Conservation (phyloP, 30 jellyfish, hydroid and myxozoan genomes). For the Pelagia noctiluca region DNA sequence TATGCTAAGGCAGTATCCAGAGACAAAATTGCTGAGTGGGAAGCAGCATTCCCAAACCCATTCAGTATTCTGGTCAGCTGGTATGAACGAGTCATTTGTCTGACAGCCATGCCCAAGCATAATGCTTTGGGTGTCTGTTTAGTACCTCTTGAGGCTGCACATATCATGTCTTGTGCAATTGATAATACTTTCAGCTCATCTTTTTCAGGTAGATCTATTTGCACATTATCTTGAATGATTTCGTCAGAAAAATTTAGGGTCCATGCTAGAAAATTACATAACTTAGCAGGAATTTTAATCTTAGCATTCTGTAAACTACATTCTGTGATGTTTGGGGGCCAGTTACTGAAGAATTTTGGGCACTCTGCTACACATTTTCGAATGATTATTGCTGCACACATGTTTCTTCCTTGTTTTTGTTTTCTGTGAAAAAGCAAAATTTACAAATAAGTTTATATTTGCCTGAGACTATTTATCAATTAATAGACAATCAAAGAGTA, state of each 20-base stretch:
- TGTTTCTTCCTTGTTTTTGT: constrained; percentile 39
- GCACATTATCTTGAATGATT: constrained; percentile 17
- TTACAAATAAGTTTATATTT: background rate
- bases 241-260: constrained; percentile 33
- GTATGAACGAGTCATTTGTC: constrained; percentile 48
- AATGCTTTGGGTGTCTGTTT: constrained; percentile 51
- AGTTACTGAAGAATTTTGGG: constrained; percentile 23
- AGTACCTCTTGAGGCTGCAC: constrained; percentile 48
- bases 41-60: constrained; percentile 54
- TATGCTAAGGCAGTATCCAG: no score
- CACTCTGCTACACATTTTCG: constrained; percentile 27
- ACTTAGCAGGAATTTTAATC: constrained; percentile 20
- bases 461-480: constrained; percentile 10
- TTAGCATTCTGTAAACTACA: constrained; percentile 19
- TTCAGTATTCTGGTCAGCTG: constrained; percentile 30
- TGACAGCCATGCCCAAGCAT: constrained; percentile 43
- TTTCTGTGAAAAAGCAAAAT: constrained; percentile 29
- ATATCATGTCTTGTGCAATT: constrained; percentile 62
- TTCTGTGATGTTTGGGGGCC: constrained; percentile 44
- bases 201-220: constrained; percentile 18
- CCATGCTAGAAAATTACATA: constrained; percentile 28
- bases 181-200: constrained; percentile 31
- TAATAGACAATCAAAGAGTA: background rate
- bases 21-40: no score
- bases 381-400: constrained; percentile 24